phyloP scores from a whole-genome alignment of 1,140 invertebrate species.

The Tetragnatha versicolor region DNA sequence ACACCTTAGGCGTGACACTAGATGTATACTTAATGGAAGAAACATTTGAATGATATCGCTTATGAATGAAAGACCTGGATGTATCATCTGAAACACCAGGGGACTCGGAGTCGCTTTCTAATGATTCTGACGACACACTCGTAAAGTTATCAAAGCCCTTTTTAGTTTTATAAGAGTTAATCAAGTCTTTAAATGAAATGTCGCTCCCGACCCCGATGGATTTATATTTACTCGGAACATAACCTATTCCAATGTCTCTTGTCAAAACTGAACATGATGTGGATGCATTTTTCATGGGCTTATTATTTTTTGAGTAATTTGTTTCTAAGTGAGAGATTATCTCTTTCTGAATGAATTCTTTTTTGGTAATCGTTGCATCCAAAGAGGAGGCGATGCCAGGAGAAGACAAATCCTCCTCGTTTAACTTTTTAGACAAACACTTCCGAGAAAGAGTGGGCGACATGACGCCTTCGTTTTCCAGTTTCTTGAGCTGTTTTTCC shows the following conservation, averaged over 20 bases:
- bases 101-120: slow-evolving; percentile 40
- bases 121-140: slow-evolving; percentile 48
- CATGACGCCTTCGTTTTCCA: slow-evolving; percentile 53
- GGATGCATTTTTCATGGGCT: slow-evolving; percentile 69
- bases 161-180: slow-evolving; percentile 16
- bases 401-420: slow-evolving; percentile 2
- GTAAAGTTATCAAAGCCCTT: neutral
- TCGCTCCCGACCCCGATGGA: slow-evolving; percentile 60
- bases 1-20: neutral
- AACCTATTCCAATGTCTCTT: slow-evolving; percentile 71
- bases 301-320: slow-evolving; percentile 4
- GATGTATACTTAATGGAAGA: neutral
- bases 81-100: slow-evolving; percentile 6
- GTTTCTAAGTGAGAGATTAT: slow-evolving; percentile 6
- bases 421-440: neutral
- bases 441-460: slow-evolving; percentile 57
- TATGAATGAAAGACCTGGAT: neutral
- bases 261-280: slow-evolving; percentile 74
- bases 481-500: slow-evolving; percentile 56
- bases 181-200: neutral
- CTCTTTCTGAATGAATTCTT: slow-evolving; percentile 25
- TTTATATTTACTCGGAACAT: slow-evolving; percentile 64
- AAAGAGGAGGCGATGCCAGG: slow-evolving; percentile 29
- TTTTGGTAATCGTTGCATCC: slow-evolving; percentile 29
- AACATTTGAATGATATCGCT: neutral